Evolutionary conservation across 2,113 vertebrate species (phyloP).

Genomic region (Miniopterus natalensis): DNA sequence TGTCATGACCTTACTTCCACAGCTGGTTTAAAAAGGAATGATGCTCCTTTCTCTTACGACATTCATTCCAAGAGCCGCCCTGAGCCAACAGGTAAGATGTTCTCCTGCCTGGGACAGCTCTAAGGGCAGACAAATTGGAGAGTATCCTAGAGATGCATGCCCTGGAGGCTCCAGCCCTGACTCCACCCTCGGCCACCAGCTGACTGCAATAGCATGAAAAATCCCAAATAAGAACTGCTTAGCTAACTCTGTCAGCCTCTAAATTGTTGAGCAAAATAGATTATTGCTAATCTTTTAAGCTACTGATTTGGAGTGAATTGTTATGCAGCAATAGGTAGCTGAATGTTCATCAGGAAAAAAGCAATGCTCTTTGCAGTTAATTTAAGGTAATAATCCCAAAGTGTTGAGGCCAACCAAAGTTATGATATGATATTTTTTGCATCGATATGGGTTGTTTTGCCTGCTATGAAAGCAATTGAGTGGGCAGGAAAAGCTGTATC

Average conservation of each 20-base stretch:
- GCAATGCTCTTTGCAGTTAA: background rate
- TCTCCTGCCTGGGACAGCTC: fast-evolving
- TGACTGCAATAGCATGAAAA: background rate
- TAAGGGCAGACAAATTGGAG: no score
- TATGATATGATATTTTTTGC: background rate
- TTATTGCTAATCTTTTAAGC: background rate
- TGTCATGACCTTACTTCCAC: background rate
- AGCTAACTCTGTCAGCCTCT: fast-evolving
- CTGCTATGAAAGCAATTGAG: background rate
- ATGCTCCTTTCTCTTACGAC: background rate
- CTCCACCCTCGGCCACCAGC: background rate
- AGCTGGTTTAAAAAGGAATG: background rate
- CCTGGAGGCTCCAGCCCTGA: no score
- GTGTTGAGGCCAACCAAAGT: background rate
- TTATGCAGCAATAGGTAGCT: background rate
- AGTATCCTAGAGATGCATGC: background rate
- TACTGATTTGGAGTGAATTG: background rate
- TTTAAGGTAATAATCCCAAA: background rate
- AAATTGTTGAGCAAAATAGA: background rate
- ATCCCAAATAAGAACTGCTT: background rate
- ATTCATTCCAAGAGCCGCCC: background rate
- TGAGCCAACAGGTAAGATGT: background rate
- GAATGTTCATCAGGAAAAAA: background rate
- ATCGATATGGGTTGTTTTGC: background rate
- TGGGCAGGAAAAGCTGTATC: background rate